Conservation (phyloP, 2,113 vertebrate genomes). For the Lagopus muta region DNA sequence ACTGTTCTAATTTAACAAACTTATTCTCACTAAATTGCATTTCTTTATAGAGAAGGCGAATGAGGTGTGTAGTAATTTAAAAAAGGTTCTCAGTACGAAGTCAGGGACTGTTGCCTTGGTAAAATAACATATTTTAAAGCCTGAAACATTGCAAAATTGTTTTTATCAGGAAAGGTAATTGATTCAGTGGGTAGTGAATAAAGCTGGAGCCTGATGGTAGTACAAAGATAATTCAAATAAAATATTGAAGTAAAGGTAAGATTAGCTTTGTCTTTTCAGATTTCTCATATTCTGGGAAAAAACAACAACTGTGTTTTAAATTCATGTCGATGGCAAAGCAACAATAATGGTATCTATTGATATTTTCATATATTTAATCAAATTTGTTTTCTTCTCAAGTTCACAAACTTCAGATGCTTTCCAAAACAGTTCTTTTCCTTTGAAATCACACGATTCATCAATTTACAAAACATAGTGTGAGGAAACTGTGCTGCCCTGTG, state of each 20-base stretch:
- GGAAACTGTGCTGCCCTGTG: not conserved
- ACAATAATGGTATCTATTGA: not conserved
- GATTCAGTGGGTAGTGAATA: conserved; percentile 30
- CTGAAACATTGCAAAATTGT: conserved; percentile 45
- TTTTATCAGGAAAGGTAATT: conserved; percentile 55
- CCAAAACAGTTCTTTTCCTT: not conserved
- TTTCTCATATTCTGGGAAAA: not conserved
- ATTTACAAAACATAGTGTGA: not conserved
- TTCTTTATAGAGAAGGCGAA: conserved; percentile 11
- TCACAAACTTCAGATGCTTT: not conserved
- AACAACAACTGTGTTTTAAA: not conserved
- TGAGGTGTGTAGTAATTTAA: conserved; percentile 25
- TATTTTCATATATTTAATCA: conserved; percentile 22
- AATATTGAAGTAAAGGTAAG: conserved; percentile 12
- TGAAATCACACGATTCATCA: not conserved
- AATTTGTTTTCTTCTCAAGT: not conserved
- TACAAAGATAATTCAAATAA: conserved; percentile 28
- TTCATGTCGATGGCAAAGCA: not conserved
- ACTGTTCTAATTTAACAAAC: conserved; percentile 55
- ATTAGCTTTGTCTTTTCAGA: not conserved
- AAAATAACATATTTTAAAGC: conserved; percentile 53
- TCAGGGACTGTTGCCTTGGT: conserved; percentile 44
- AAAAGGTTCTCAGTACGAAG: conserved; percentile 32
- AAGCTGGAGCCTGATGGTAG: not conserved
- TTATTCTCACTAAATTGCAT: conserved; percentile 47